Conservation (phyloP, 2,797 vertebrate genomes). For the Typhlichthys subterraneus region DNA sequence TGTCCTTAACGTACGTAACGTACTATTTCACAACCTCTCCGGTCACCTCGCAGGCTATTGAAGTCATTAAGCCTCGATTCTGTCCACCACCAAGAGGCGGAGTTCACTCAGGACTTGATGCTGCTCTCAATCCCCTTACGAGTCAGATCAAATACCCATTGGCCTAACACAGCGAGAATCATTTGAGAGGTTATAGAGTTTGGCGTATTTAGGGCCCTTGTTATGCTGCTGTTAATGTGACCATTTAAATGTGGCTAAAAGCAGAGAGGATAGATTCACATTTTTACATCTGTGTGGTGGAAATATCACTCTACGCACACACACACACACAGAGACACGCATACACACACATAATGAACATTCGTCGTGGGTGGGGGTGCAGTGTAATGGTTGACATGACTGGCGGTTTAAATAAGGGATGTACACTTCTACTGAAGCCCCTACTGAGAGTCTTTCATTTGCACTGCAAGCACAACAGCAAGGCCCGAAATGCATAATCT, state of each 20-base stretch:
- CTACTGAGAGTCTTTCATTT: slow-evolving; percentile 4
- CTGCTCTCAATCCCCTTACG: slow-evolving; percentile 50
- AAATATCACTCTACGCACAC: no score
- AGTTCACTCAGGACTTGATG: slow-evolving; percentile 64
- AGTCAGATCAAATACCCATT: slow-evolving; percentile 60
- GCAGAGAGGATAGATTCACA: no score
- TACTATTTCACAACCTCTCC: slow-evolving; percentile 62
- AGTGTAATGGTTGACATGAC: no score
- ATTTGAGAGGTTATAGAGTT: slow-evolving; percentile 60
- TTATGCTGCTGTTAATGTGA: slow-evolving; percentile 59
- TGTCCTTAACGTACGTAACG: slow-evolving; percentile 71
- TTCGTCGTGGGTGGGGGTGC: no score
- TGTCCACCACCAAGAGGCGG: slow-evolving; percentile 61
- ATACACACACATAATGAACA: no score
- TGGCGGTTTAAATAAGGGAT: not conserved
- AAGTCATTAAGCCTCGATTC: slow-evolving; percentile 70
- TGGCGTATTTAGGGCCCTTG: slow-evolving; percentile 47
- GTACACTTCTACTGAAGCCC: no score
- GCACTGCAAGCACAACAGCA: slow-evolving; percentile 7
- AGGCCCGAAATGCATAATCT: slow-evolving; percentile 6
- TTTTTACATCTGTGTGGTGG: no score
- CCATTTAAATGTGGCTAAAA: slow-evolving; percentile 34
- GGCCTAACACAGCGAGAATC: slow-evolving; percentile 57
- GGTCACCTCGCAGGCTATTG: slow-evolving; percentile 75
- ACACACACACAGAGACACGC: no score